Evolutionary conservation across 2,888 invertebrate species (phyloP), one percentile per base, ranked within the genome.

Genomic region (Petrophora chlorosata): DNA sequence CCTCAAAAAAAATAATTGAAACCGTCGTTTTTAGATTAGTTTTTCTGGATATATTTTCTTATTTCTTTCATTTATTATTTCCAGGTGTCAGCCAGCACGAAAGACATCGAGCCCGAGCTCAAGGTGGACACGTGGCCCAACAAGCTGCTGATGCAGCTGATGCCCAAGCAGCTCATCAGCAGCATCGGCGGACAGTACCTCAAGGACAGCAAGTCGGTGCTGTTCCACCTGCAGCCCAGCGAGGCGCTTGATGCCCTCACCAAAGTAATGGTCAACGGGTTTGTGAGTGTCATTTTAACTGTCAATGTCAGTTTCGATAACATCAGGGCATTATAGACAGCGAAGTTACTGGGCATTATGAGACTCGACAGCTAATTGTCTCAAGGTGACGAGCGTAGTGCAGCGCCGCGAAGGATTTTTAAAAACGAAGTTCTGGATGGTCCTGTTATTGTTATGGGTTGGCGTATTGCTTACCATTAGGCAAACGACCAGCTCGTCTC

Each of bases 111-210:
- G 74, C 95, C 96, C 0, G 98, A 98, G 82, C 91, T 98, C 92
- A 97, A 97, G 85, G 97, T 97, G 1, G 96, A 97, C 70, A 95
- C 96, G 17, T 99, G 98, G 98, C 98, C 98, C 0, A 93, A 93
- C 61, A 97, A 97, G 73, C 82, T 99, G 23, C 93, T 97, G 35
- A 98, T 98, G 97, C 98, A 98, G 82, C 81, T 98, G 57, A 97
- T 98, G 95, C 98, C 98, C 0, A 98, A 97, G 71, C 95, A 95
- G 70, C 88, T 98, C 54, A 95, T 98, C 63, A 96, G 97, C 57
- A 97, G 94, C 80, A 96, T 98, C 63, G 97, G 97, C 0, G 96
- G 97, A 0, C 94, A 94, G 59, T 96, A 95, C 82, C 91, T 98
- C 14, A 96, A 96, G 75, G 97, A 98, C 83, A 96, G 98, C 14